Evolutionary conservation across 2,113 vertebrate genomes (phyloP).

Genomic region (Rafetus swinhoei): DNA sequence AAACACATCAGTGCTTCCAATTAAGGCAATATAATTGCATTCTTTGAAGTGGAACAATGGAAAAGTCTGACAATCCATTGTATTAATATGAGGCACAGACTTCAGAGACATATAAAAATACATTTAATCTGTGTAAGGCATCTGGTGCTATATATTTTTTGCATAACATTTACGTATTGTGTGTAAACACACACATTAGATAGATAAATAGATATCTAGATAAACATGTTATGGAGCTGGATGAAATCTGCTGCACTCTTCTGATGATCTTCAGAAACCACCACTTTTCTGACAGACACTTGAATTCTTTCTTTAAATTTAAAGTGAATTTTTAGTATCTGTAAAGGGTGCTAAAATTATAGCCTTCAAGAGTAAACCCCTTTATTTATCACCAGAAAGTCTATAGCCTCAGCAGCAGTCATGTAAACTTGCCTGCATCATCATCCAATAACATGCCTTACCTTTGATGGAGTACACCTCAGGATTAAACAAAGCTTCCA

Average conservation of each 20-base stretch:
- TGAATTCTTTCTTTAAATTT: constrained; percentile 32
- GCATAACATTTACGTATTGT: constrained; percentile 66
- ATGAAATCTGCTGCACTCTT: constrained; percentile 43
- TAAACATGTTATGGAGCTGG: constrained; percentile 40
- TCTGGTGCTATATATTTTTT: constrained; percentile 72
- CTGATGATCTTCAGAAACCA: constrained; percentile 36
- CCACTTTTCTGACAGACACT: background rate
- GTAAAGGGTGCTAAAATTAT: background rate
- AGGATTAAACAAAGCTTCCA: background rate
- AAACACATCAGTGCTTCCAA: constrained; percentile 87
- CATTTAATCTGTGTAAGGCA: constrained; percentile 78
- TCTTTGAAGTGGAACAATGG: constrained; percentile 86
- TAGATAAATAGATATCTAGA: constrained; percentile 67
- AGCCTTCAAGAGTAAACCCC: background rate
- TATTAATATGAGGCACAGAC: constrained; percentile 80
- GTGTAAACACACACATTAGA: constrained; percentile 68
- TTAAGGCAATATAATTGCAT: constrained; percentile 88
- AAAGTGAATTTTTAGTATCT: background rate
- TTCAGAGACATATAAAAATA: constrained; percentile 79
- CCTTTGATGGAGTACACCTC: background rate
- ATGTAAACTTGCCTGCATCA: background rate
- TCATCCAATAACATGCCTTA: background rate
- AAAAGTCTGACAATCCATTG: constrained; percentile 81
- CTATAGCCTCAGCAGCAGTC: background rate
- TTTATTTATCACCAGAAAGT: background rate